Base-by-base conservation (phyloP, 37 sponge, comb jelly and placozoan species). In the Mnemiopsis leidyi region DNA sequence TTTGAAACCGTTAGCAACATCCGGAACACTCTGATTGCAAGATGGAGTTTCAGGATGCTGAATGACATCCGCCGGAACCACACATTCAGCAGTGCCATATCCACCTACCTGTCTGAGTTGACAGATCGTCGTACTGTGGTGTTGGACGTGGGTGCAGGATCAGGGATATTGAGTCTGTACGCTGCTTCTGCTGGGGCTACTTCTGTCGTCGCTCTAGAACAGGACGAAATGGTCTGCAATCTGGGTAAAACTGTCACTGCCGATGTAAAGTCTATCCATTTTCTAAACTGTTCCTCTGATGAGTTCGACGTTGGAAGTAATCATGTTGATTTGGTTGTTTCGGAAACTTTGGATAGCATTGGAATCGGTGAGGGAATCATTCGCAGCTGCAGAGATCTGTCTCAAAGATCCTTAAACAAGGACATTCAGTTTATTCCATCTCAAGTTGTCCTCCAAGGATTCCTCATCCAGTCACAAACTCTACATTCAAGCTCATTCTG, bases 41-140 rank as follows among this genome's bases (percentile, higher is more conserved):
- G 90, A 39, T 85, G 90, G 90, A 85, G 61, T n/a, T 85, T 85
- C 90, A 38, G 90, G 3, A 85, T 85, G 90, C 90, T 85, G 25
- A 85, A 85, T 25, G 90, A 85, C 90, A 39, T 23, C 3, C 24
- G 38, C 5, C 40, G 90, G 26, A 85, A 85, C 26, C 7, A 7
- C 28, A 28, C 90, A 85, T 85, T 40, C 90, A 13, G 61, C 29
- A 3, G 48, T 40, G 90, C 90, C 29, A 38, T 85, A 18, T 3
- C 40, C 16, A 13, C 24, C 61, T 23, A 20, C 24, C 33, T 85
- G 29, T 25, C 40, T 7, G 48, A 85, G 26, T 29, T 33, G 16
- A 23, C 18, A 1, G 90, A 13, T 16, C 21, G 38, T 18, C 25
- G 30, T n/a, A 39, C 24, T 38, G 16, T 9, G 0, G 90, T 85